Evolutionary conservation across 2,113 vertebrate species (phyloP).

Genomic region (Psilopsiagon aurifrons): DNA sequence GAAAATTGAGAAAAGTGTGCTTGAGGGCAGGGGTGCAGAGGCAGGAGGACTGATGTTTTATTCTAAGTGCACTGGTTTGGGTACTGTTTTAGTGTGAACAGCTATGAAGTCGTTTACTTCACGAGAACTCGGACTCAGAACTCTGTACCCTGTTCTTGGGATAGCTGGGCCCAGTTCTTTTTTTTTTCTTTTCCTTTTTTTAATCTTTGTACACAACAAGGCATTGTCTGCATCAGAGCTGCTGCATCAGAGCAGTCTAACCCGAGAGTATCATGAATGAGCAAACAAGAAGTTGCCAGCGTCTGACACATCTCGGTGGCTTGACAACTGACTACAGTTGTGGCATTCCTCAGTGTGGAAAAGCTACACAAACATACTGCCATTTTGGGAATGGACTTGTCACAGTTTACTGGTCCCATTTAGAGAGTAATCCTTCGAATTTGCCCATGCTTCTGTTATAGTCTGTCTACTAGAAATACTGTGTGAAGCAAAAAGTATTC

Average conservation of each 20-base stretch:
- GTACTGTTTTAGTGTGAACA: not conserved
- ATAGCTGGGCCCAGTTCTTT: not conserved
- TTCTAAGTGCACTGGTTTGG: slow-evolving; percentile 23
- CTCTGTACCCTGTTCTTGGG: not conserved
- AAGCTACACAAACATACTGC: not conserved
- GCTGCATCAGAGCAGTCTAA: not conserved
- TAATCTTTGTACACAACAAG: not conserved
- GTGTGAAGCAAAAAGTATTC: slow-evolving; percentile 63
- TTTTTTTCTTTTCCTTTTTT: not conserved
- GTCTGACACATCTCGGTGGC: not conserved
- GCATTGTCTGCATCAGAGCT: not conserved
- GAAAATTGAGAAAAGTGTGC: not conserved
- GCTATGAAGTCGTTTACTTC: slow-evolving; percentile 10
- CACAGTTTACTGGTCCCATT: slow-evolving; percentile 22
- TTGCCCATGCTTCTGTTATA: slow-evolving; percentile 61
- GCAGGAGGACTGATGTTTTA: not conserved
- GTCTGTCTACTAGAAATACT: slow-evolving; percentile 60
- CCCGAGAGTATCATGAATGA: not conserved
- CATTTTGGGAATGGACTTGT: slow-evolving; percentile 22
- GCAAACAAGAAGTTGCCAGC: not conserved
- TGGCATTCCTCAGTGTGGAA: not conserved
- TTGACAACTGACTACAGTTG: not conserved
- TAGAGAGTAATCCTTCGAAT: slow-evolving; percentile 23
- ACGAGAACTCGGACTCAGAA: not conserved
- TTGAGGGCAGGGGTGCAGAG: not conserved